Evolutionary conservation across 2,888 invertebrate genomes (phyloP), one percentile per base, ranked within the genome.

Genomic region (Oscheius myriophilus): DNA sequence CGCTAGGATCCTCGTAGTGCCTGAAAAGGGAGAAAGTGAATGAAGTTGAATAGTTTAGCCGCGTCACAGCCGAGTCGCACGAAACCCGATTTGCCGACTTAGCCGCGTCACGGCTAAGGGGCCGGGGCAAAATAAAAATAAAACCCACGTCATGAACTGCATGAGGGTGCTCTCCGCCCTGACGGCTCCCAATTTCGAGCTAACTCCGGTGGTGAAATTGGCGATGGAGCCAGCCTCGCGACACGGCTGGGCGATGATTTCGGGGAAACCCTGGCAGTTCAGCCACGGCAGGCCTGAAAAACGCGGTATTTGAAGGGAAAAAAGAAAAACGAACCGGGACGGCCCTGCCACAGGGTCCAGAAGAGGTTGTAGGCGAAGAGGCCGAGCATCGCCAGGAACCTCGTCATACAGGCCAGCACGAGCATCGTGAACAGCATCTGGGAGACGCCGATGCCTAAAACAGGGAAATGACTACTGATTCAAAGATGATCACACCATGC

Each of bases 401-500:
- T 75, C 14, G 83, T 81, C 79, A 83, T 79, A 63, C 73, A 76
- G 18, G 82, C 83, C 55, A 82, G 63, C 0, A 82, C 75, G 54
- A 80, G 64, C 33, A 81, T 62, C 12, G 79, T 73, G 73, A 77
- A 75, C 12, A 81, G 71, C 23, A 82, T 73, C 53, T 87, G 86
- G 1, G 85, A 73, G 9, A 86, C 83, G 9, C 86, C 86, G 55
- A 86, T 82, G 23, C 86, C 86, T 83, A 69, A 42, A 78, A 67
- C 3, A 16, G 23, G 23, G 2, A 9, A 23, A 53, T 21, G 23
- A 23, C 4, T 53, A 4, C 7, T 7, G n/a, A 18, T 16, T 4
- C n/a, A 45, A 18, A 45, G 43, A 42, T 12, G n/a, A n/a, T n/a
- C n/a, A n/a, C n/a, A n/a, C n/a, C n/a, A n/a, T n/a, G n/a, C n/a